phyloP scores from a whole-genome alignment of 2,113 vertebrate genomes.

The Rhombomys opimus region DNA sequence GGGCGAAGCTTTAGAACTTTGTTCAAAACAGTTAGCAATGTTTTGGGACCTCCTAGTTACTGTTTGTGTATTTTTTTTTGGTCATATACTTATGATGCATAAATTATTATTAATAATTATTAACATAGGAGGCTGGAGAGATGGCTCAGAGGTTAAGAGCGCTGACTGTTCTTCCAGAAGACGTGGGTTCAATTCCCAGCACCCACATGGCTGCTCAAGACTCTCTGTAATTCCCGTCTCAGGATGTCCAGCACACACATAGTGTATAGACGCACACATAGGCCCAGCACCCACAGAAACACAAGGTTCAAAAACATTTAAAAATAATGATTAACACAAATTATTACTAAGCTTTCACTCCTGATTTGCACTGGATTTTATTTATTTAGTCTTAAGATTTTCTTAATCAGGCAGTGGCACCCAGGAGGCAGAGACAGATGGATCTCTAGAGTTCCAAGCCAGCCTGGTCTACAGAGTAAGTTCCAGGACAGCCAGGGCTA shows the following conservation, averaged over 20 bases:
- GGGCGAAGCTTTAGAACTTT: constrained; percentile 6
- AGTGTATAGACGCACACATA: background rate
- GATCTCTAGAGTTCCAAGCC: background rate
- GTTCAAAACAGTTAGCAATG: background rate
- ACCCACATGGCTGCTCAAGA: background rate
- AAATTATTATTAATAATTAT: constrained; percentile 17
- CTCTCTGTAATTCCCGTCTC: background rate
- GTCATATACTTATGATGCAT: background rate
- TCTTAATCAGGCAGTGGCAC: background rate
- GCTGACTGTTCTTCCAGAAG: background rate
- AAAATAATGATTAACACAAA: background rate
- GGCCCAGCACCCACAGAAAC: background rate
- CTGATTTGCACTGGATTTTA: background rate
- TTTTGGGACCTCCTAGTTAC: background rate
- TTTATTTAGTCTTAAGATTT: background rate
- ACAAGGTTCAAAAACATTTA: background rate
- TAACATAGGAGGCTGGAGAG: background rate
- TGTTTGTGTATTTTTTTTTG: background rate
- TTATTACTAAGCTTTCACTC: background rate
- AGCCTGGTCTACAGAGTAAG: background rate
- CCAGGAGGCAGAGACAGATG: background rate
- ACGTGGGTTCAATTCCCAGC: background rate
- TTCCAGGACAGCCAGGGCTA: background rate
- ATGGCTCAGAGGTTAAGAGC: background rate
- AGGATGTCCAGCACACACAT: background rate